A percentile compares a stretch with the other conserved stretches of the same genome.
These are phyloP conservation scores for Drosophila mojavensis DNA, from an alignment of 1,140 invertebrate species.

Conservation along the genomic window DNA sequence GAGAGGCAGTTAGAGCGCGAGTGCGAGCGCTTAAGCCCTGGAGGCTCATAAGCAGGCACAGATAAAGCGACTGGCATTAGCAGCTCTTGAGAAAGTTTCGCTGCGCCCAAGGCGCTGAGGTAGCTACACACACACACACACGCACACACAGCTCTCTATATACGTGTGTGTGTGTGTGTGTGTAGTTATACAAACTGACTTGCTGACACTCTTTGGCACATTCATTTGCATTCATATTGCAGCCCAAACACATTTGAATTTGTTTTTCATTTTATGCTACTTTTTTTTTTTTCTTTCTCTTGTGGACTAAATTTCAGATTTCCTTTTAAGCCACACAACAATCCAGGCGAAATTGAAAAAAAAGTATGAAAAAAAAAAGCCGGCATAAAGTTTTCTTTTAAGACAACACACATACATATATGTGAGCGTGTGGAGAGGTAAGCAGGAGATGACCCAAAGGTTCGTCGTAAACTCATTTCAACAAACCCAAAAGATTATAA, in stretches of 20 bases:
- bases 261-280: not conserved
- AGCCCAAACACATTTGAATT: conserved; percentile 1
- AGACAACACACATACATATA: not conserved
- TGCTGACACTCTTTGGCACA: conserved; percentile 38
- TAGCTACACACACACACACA: conserved; percentile 17
- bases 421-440: not conserved
- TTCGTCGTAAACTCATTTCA: conserved; percentile 32
- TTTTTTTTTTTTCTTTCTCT: not conserved
- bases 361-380: not conserved
- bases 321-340: conserved; percentile 21
- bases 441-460: not conserved
- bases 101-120: conserved; percentile 57
- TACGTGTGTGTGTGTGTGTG: not conserved
- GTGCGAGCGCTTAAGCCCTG: conserved; percentile 40
- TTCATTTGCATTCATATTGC: conserved; percentile 65
- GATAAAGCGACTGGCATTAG: conserved; percentile 71
- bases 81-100: conserved; percentile 70
- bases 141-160: conserved; percentile 8
- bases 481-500: conserved; percentile 39
- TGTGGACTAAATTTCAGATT: conserved; percentile 26
- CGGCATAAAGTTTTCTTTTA: not conserved
- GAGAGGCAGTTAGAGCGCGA: not conserved
- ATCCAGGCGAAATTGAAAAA: conserved; percentile 6
- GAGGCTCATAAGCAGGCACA: conserved; percentile 70
- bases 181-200: not conserved